Conservation (phyloP, 2,797 vertebrate genomes). For the Poeciliopsis gracilis region DNA sequence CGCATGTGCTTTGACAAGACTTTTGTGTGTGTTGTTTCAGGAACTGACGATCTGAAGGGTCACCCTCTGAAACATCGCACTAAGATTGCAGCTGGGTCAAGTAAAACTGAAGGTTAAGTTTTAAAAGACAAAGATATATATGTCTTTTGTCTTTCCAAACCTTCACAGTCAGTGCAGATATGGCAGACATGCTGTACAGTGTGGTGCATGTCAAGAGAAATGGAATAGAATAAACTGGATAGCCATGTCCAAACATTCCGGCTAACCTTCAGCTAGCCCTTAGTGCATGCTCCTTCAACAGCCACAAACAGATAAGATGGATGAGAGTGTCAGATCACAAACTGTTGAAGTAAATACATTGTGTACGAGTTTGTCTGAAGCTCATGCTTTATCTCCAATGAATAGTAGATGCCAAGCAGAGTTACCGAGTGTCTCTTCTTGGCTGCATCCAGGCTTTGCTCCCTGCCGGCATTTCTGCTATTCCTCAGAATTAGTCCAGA, state of each 20-base stretch:
- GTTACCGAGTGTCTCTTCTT: constrained; percentile 86
- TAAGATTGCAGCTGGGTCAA: background rate
- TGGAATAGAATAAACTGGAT: constrained; percentile 42
- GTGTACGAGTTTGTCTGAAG: constrained; percentile 78
- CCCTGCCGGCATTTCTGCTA: constrained; percentile 78
- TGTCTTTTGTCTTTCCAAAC: constrained; percentile 17
- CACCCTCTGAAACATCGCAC: too few relatives aligned
- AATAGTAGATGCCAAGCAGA: constrained; percentile 77
- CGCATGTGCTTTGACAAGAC: too few relatives aligned
- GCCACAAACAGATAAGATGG: constrained; percentile 68
- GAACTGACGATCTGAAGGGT: too few relatives aligned
- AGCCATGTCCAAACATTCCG: constrained; percentile 55
- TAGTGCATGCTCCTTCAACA: constrained; percentile 66
- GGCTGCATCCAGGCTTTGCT: constrained; percentile 72
- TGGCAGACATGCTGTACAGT: constrained; percentile 65
- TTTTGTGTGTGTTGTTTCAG: too few relatives aligned
- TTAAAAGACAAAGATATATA: constrained; percentile 43
- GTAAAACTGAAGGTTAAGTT: constrained; percentile 56
- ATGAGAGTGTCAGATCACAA: constrained; percentile 76
- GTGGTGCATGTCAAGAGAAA: constrained; percentile 50
- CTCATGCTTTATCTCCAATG: constrained; percentile 82
- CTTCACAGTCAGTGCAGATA: constrained; percentile 59
- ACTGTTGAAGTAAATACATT: constrained; percentile 69
- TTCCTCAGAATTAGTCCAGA: constrained; percentile 83
- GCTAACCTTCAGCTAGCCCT: constrained; percentile 53